phyloP scores from a whole-genome alignment of 2,113 vertebrate genomes.

The Malurus melanocephalus region DNA sequence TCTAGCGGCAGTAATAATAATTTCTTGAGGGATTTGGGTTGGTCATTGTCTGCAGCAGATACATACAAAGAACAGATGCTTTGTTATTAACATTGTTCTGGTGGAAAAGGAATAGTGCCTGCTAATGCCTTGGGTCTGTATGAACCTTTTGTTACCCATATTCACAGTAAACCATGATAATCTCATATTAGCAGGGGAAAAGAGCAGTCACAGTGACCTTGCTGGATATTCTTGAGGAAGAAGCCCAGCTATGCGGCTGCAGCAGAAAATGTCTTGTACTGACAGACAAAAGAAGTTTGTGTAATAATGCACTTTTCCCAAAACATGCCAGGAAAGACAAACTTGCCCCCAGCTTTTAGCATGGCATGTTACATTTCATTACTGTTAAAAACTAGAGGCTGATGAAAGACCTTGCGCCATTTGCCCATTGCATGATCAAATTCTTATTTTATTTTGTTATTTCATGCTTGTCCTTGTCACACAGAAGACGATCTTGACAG shows the following conservation, averaged over 20 bases:
- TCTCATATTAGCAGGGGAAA: not conserved
- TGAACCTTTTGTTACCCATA: not conserved
- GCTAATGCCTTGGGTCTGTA: not conserved
- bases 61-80: accelerated
- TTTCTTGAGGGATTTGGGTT: not conserved
- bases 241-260: accelerated
- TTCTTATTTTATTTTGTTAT: not conserved
- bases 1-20: not conserved
- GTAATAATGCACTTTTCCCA: not conserved
- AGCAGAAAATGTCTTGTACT: not conserved
- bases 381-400: not conserved
- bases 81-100: accelerated
- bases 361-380: not conserved
- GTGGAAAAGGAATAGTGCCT: not conserved
- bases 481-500: not conserved
- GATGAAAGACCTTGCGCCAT: not conserved
- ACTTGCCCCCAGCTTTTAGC: not conserved
- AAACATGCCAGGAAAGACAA: not conserved
- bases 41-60: not conserved
- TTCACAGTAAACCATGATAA: not conserved
- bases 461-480: not conserved
- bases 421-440: not conserved
- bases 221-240: not conserved
- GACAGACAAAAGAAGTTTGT: not conserved
- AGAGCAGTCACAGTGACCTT: not conserved